A percentile compares a stretch with the other conserved stretches of the same genome.
Conservation (phyloP, 2,888 invertebrate genomes). For the Notocelia uddmanniana region DNA sequence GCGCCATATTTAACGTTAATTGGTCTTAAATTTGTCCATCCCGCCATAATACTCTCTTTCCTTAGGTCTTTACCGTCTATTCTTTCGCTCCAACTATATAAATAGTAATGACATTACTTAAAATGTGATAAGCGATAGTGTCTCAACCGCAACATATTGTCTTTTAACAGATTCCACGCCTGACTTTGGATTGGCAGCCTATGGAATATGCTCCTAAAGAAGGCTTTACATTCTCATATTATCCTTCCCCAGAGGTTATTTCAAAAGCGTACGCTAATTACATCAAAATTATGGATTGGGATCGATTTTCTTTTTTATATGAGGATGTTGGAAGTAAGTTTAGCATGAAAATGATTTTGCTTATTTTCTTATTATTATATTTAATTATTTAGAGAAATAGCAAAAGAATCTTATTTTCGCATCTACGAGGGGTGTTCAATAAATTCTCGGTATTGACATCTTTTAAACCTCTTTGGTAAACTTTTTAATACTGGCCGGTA, state of each 20-base stretch:
- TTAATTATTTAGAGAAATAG: not conserved
- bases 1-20: too few species aligned
- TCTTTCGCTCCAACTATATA: too few species aligned
- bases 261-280: conserved; percentile 89
- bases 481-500: too few species aligned
- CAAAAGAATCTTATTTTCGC: too few species aligned
- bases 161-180: conserved; percentile 88
- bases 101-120: too few species aligned
- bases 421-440: too few species aligned
- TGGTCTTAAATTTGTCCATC: too few species aligned
- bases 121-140: too few species aligned
- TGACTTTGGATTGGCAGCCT: conserved; percentile 89
- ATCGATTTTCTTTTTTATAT: conserved; percentile 91
- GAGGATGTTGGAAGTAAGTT: conserved; percentile 89
- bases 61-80: too few species aligned
- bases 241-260: conserved; percentile 89
- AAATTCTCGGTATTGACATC: too few species aligned
- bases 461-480: too few species aligned
- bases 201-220: conserved; percentile 85
- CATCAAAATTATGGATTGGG: conserved; percentile 90
- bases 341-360: not conserved
- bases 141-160: not conserved
- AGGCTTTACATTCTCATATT: conserved; percentile 76
- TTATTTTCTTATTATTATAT: not conserved
- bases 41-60: too few species aligned